These are phyloP conservation scores for Priocnemis perturbator DNA, from an alignment of 2,888 invertebrate genomes.

Conservation along the genomic window DNA sequence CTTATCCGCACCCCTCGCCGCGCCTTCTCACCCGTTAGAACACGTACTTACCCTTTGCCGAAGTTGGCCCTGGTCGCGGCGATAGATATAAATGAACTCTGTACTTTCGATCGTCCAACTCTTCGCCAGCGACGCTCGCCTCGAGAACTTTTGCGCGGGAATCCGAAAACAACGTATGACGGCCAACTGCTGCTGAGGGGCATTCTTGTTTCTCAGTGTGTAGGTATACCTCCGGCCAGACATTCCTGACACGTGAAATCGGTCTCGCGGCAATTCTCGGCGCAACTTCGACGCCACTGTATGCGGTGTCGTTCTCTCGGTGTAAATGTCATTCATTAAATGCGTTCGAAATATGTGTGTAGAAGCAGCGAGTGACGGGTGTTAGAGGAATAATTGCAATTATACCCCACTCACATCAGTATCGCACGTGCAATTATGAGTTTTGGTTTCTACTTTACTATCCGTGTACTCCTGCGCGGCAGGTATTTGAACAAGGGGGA, in stretches of 20 bases:
- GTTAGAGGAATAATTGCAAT: no score
- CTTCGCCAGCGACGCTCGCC: slow-evolving; percentile 1
- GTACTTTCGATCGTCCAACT: slow-evolving; percentile 42
- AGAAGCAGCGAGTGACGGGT: no score
- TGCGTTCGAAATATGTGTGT: no score
- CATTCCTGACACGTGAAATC: slow-evolving; percentile 22
- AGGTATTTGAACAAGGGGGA: no score
- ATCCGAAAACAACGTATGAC: slow-evolving; percentile 17
- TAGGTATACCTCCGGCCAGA: slow-evolving; percentile 17
- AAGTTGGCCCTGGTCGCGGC: slow-evolving; percentile 37
- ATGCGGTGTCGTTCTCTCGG: no score
- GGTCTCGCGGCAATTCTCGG: no score
- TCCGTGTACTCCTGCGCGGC: no score
- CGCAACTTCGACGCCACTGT: no score
- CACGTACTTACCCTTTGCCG: slow-evolving; percentile 37
- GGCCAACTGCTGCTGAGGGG: background rate
- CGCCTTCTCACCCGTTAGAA: slow-evolving; percentile 17
- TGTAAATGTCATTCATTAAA: no score
- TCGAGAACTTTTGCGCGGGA: background rate
- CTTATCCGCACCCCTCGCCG: slow-evolving; percentile 34
- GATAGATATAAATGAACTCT: slow-evolving; percentile 62
- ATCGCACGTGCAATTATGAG: no score
- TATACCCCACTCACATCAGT: no score
- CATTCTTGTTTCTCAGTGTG: slow-evolving; percentile 13
- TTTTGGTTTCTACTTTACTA: no score